Evolutionary conservation across 1,140 invertebrate genomes (phyloP), one percentile per base, ranked within the genome.

Genomic region (Theocolax elegans): DNA sequence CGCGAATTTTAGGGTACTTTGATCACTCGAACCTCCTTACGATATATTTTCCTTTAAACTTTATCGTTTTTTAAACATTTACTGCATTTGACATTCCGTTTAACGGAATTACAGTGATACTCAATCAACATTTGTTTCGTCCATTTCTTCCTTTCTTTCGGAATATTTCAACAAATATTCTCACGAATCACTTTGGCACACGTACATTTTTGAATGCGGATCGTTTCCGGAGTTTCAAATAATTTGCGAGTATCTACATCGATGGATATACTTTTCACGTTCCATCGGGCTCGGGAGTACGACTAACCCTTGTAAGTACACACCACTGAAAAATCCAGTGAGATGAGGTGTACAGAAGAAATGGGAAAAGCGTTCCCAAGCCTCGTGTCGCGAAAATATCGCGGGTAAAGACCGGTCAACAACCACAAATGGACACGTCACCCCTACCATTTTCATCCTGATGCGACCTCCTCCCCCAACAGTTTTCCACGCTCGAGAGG

Each of bases 351-450:
- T 44, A 49, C 4, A 12, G 60, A 35, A 49, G 49, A 49, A 35
- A 46, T 21, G 35, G 40, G 42, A 59, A 44, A n/a, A 6, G 17
- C 6, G 29, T 12, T 13, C 29, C 44, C 58, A 23, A 58, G 58
- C 31, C 31, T 58, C 49, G 31, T 31, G 13, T 19, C 21, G 6
- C 54, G 35, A 63, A 12, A 40, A 21, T 31, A 19, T 13, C n/a
- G 17, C 10, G 13, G 15, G 38, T 17, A 38, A 10, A 76, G 77
- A 79, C 83, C 80, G 84, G 84, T 83, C 84, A 85, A 83, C 84
- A 85, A 83, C 82, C 81, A 76, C 85, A 86, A 86, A 85, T 85
- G 83, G 83, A 85, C 83, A 83, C 79, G 80, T 86, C 83, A 85
- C 82, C 80, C 82, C 83, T 77, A 64, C 74, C 77, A 77, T 80